Percentiles rank a stretch among this genome's conserved stretches.
phyloP scores from a whole-genome alignment of 2,888 invertebrate genomes.

The Pyrgus malvae region DNA sequence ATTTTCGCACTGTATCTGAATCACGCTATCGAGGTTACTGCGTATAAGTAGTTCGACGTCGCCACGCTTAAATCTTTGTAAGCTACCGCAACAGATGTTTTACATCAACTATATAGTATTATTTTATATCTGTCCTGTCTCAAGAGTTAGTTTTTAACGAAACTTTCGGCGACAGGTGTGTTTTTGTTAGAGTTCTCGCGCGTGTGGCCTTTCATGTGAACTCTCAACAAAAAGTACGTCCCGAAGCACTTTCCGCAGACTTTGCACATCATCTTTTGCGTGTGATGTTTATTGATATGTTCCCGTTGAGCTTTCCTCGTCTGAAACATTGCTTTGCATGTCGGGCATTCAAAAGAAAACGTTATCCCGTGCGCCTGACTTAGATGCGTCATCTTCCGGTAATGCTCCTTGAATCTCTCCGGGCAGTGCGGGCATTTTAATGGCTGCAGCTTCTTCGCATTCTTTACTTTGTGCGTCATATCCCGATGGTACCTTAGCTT shows the following conservation, averaged over 20 bases:
- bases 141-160: too few relatives aligned
- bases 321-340: constrained; percentile 59
- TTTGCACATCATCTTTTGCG: constrained; percentile 66
- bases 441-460: constrained; percentile 62
- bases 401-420: constrained; percentile 70
- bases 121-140: too few relatives aligned
- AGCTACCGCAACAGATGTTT: too few relatives aligned
- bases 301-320: constrained; percentile 67
- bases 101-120: too few relatives aligned
- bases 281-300: constrained; percentile 67
- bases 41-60: too few relatives aligned
- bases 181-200: constrained; percentile 44
- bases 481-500: constrained; percentile 66
- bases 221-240: constrained; percentile 59
- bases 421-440: constrained; percentile 71
- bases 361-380: constrained; percentile 65
- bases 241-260: constrained; percentile 70
- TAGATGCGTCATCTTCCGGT: constrained; percentile 70
- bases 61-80: too few relatives aligned
- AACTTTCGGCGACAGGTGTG: not conserved
- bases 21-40: too few relatives aligned
- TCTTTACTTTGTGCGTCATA: constrained; percentile 64
- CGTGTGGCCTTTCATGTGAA: constrained; percentile 65
- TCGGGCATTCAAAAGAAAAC: constrained; percentile 64
- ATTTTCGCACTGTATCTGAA: too few relatives aligned